A percentile compares a stretch with the other conserved stretches of the same genome.
Evolutionary conservation across 2,888 invertebrate species (phyloP).

Genomic region (Pediacus dermestoides): DNA sequence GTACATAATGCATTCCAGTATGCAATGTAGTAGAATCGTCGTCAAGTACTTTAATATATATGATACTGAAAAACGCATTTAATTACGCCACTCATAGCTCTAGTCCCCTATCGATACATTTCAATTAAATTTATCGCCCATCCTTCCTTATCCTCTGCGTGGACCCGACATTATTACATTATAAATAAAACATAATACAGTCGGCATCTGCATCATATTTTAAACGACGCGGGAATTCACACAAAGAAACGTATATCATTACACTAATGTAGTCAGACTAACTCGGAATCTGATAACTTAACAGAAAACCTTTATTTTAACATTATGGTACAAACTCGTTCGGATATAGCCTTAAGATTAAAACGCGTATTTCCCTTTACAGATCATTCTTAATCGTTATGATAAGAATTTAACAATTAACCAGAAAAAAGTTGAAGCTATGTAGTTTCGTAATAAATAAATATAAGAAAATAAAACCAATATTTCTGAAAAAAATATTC

Average conservation of each 20-base stretch:
- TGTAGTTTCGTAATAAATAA: too few relatives aligned
- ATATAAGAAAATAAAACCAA: too few relatives aligned
- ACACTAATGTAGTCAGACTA: conserved; percentile 14
- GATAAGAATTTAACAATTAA: too few relatives aligned
- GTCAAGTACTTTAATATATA: conserved; percentile 16
- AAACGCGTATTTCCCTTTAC: too few relatives aligned
- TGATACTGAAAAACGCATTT: conserved; percentile 35
- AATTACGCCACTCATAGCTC: conserved; percentile 34
- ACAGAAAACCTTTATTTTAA: conserved; percentile 1
- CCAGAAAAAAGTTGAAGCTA: too few relatives aligned
- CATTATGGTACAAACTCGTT: conserved; percentile 2
- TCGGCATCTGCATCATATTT: conserved; percentile 30
- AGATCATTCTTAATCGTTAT: not conserved
- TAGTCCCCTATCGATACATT: conserved; percentile 40
- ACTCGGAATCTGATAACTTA: conserved; percentile 1
- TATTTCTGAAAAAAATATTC: too few relatives aligned
- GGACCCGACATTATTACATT: conserved; percentile 33
- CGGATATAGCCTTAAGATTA: too few relatives aligned
- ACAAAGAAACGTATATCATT: conserved; percentile 19
- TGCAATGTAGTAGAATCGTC: conserved; percentile 10
- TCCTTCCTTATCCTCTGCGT: conserved; percentile 34
- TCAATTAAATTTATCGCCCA: conserved; percentile 42
- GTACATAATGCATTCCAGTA: conserved; percentile 12
- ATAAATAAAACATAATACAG: conserved; percentile 35
- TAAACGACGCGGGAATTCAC: conserved; percentile 23